Conservation (phyloP, 2,888 invertebrate species). For the Agrochola lota region DNA sequence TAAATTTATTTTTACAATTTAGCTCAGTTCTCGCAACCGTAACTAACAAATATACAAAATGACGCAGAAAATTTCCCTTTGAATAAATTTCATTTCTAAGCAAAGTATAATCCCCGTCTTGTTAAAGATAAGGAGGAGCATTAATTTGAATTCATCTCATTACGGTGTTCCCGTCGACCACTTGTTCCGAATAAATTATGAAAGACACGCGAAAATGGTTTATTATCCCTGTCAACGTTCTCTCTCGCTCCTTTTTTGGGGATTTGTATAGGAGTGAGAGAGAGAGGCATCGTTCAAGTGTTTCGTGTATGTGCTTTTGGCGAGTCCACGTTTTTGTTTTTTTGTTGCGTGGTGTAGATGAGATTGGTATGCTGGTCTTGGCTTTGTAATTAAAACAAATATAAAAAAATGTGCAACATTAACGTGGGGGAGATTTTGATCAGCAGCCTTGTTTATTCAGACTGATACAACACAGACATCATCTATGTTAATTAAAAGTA, state of each 20-base stretch:
- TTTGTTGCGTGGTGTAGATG: constrained; percentile 43
- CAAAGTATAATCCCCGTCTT: constrained; percentile 76
- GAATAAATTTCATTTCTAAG: constrained; percentile 76
- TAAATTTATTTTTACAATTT: constrained; percentile 54
- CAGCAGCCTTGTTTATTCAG: constrained; percentile 20
- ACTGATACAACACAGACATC: constrained; percentile 13
- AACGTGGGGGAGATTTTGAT: constrained; percentile 18
- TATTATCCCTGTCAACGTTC: constrained; percentile 67
- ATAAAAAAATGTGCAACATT: constrained; percentile 34
- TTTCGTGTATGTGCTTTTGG: constrained; percentile 51
- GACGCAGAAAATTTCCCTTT: constrained; percentile 70
- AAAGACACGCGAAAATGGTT: constrained; percentile 75
- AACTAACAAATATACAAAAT: constrained; percentile 67
- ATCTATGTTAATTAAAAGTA: constrained; percentile 30
- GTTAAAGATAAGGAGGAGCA: constrained; percentile 77
- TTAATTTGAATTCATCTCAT: constrained; percentile 80
- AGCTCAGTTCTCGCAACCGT: constrained; percentile 40
- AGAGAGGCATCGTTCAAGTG: constrained; percentile 48
- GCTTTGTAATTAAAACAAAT: constrained; percentile 54
- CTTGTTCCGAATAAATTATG: constrained; percentile 77
- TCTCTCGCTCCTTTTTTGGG: constrained; percentile 57
- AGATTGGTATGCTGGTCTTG: constrained; percentile 47
- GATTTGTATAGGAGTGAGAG: constrained; percentile 34
- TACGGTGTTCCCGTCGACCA: constrained; percentile 73
- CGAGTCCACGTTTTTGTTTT: constrained; percentile 45